These are phyloP conservation scores for Ophion ventricosus DNA, from an alignment of 2,888 invertebrate genomes.

Conservation along the genomic window DNA sequence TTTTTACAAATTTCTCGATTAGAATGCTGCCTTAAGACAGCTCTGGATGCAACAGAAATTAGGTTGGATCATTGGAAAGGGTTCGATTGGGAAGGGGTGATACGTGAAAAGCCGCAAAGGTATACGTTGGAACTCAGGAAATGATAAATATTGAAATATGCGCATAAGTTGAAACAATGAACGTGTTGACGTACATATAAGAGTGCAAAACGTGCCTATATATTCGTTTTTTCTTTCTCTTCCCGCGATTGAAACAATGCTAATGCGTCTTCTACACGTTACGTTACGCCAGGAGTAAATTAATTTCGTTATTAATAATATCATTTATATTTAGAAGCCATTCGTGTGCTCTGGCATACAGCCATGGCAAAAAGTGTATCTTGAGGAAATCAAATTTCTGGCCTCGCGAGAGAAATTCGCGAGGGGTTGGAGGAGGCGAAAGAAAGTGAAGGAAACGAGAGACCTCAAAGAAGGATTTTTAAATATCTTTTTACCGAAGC, in stretches of 20 bases:
- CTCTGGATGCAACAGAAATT: background rate
- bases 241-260: background rate
- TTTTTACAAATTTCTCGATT: too few species aligned
- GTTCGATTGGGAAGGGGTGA: background rate
- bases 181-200: background rate
- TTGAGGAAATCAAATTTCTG: background rate
- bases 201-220: background rate
- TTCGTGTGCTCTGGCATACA: background rate
- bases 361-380: background rate
- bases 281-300: background rate
- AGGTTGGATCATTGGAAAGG: background rate
- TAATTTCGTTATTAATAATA: background rate
- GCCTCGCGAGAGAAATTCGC: background rate
- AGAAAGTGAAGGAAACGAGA: too few species aligned
- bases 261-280: background rate
- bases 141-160: conserved; percentile 29
- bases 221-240: conserved; percentile 20
- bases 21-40: too few species aligned
- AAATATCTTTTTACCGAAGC: too few species aligned
- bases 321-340: background rate
- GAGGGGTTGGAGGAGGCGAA: too few species aligned
- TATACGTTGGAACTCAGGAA: background rate
- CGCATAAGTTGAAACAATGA: conserved; percentile 22
- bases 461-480: too few species aligned
- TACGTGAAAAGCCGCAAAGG: background rate